Base-by-base conservation (phyloP, 2,888 invertebrate genomes). In the Branchipolynoe longqiensis region DNA sequence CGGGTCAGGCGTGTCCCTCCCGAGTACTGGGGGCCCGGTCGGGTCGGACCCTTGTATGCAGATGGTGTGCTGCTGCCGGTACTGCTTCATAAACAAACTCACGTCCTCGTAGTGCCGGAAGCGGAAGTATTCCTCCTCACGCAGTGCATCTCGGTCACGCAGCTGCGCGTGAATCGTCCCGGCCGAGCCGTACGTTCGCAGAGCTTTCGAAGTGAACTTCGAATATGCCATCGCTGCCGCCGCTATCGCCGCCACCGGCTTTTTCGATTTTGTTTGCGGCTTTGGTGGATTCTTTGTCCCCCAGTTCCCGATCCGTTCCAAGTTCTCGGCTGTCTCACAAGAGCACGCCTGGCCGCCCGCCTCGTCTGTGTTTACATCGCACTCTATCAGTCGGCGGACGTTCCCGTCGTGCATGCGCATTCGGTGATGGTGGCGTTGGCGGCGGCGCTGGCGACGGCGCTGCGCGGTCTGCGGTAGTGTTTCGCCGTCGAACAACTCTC, bases 1-100 rank as follows among this genome's bases (percentile, higher is more conserved):
- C 28, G 78, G 78, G 78, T 78, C 78, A 6, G 78, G 78, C 2
- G 78, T 78, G 78, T 78, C 78, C 78, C 54, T 78, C 25, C 78
- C 78, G 18, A 78, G 78, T 48, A 78, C 78, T 14, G 78, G 78
- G 4, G 78, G 78, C 14, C 78, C 41, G 0, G 48, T n/a, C 28
- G 78, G 78, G 78, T 78, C 78, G 3, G 41, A 25, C 0, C 78
- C 78, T 28, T 78, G 78, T 6, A 78, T 78, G 28, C 78, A 78
- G 78, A 78, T 78, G 14, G 78, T 78, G 78, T 78, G 18, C 78
- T 78, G 48, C 78, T 78, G 48, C 4, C 78, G 41, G 78, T 78
- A 78, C 78, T 78, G 78, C 54, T 31, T 6, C 41, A 78, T 41
- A 48, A 25, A 78, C 48, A 78, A 48, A 1, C 48, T 25, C 48